Evolutionary conservation across 2,888 invertebrate species (phyloP).

Genomic region (Autographa gamma): DNA sequence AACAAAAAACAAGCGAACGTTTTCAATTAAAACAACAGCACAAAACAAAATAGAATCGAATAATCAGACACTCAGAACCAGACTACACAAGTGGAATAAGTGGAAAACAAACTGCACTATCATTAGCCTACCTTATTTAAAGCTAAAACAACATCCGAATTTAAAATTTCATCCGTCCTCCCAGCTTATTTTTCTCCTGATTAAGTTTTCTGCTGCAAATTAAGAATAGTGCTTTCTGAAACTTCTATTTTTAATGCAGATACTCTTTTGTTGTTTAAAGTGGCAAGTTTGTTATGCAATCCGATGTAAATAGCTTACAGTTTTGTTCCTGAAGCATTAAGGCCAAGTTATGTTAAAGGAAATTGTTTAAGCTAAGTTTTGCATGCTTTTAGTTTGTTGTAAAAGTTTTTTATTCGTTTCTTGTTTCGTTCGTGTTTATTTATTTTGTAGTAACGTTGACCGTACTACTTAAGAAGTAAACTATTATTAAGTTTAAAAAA

Average conservation of each 20-base stretch:
- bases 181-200: conserved; percentile 39
- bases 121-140: conserved; percentile 16
- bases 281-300: conserved; percentile 62
- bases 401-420: conserved; percentile 15
- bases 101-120: conserved; percentile 5
- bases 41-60: not conserved
- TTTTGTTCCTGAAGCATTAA: conserved; percentile 51
- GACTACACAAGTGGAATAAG: not conserved
- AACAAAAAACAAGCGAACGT: not conserved
- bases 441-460: not conserved
- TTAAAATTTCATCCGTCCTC: conserved; percentile 36
- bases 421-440: not conserved
- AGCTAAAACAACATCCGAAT: conserved; percentile 21
- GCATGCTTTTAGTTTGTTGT: conserved; percentile 32
- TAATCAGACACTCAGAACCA: not conserved
- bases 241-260: conserved; percentile 64
- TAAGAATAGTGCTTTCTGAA: conserved; percentile 49
- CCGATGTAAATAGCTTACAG: conserved; percentile 63
- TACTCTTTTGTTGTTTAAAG: conserved; percentile 51
- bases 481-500: too few relatives aligned
- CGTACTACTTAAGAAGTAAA: not conserved
- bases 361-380: conserved; percentile 48
- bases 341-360: conserved; percentile 40
- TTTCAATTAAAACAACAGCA: not conserved
- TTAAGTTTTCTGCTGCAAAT: conserved; percentile 54